Evolutionary conservation across 2,888 invertebrate genomes (phyloP), one percentile per base, ranked within the genome.

Genomic region (Crematogaster levior): DNA sequence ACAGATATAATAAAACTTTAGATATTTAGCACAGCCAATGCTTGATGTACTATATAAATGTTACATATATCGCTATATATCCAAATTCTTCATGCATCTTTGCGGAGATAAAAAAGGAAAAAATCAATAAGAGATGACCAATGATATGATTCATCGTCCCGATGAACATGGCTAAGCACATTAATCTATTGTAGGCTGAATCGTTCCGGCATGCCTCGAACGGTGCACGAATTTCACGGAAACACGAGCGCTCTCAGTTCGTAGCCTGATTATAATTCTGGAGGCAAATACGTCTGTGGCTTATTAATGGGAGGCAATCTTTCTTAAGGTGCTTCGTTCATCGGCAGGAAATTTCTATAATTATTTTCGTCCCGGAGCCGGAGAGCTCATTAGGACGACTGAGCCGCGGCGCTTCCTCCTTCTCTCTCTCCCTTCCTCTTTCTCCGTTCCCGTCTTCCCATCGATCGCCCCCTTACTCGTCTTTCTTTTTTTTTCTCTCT

Each of bases 311-410:
- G 83, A 85, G 83, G 89, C 89, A 87, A 89, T 89, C 89, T 87
- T 89, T 89, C 89, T 89, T 89, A 89, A 87, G 89, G 84, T 85
- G 89, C 84, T 87, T 88, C 89, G 86, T 89, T 89, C 89, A 88
- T 89, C 89, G 89, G 89, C 89, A 89, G 89, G 89, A 89, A 89
- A 89, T 89, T 89, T 89, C 89, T 89, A 89, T 89, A 89, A 89
- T 89, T 89, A 89, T 89, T 89, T 89, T 89, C 85, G 89, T 89
- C 88, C 88, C 89, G 84, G 81, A 86, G 88, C 85, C 70, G 43
- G 82, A 83, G 84, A 87, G 89, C 89, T 89, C 89, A 89, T 89
- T 89, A 89, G 89, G 88, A 85, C 86, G 87, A 60, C 66, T 34
- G 81, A 70, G 65, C 63, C 72, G 80, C 73, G 83, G 63, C 53